phyloP scores from a whole-genome alignment of 1,140 invertebrate species.

The Caenorhabditis briggsae region DNA sequence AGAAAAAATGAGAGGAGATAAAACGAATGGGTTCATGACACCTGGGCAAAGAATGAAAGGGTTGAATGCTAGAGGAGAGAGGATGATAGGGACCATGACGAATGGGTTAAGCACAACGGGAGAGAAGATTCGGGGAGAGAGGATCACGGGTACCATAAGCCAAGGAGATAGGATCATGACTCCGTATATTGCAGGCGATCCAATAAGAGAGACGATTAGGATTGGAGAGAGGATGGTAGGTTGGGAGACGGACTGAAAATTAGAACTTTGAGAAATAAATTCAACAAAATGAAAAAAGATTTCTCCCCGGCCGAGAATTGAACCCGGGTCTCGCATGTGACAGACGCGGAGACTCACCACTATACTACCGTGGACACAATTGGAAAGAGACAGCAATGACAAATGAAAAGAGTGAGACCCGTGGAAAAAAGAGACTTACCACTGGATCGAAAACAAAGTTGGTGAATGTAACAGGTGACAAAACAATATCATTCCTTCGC shows the following conservation, averaged over 20 bases:
- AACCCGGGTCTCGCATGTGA: conserved; percentile 73
- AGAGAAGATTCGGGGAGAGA: conserved; percentile 67
- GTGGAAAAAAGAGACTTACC: not conserved
- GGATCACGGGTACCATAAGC: conserved; percentile 71
- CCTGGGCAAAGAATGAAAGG: conserved; percentile 62
- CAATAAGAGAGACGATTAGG: conserved; percentile 53
- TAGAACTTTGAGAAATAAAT: not conserved
- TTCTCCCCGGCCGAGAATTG: conserved; percentile 73
- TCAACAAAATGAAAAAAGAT: conserved; percentile 15
- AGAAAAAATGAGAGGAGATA: conserved; percentile 39
- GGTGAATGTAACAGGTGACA: conserved; percentile 12
- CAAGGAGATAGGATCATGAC: conserved; percentile 68
- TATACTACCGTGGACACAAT: conserved; percentile 69
- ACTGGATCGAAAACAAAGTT: conserved; percentile 27
- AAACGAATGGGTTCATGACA: conserved; percentile 35
- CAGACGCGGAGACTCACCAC: conserved; percentile 73
- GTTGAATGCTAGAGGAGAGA: conserved; percentile 65
- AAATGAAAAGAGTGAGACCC: not conserved
- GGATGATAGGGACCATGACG: conserved; percentile 66
- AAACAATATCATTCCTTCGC: conserved; percentile 31
- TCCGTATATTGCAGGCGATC: conserved; percentile 70
- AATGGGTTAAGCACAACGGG: conserved; percentile 65
- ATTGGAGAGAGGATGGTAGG: conserved; percentile 62
- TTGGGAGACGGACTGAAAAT: conserved; percentile 36
- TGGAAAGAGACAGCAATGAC: not conserved